Conservation (phyloP, 2,113 vertebrate genomes). For the Sturnus vulgaris region DNA sequence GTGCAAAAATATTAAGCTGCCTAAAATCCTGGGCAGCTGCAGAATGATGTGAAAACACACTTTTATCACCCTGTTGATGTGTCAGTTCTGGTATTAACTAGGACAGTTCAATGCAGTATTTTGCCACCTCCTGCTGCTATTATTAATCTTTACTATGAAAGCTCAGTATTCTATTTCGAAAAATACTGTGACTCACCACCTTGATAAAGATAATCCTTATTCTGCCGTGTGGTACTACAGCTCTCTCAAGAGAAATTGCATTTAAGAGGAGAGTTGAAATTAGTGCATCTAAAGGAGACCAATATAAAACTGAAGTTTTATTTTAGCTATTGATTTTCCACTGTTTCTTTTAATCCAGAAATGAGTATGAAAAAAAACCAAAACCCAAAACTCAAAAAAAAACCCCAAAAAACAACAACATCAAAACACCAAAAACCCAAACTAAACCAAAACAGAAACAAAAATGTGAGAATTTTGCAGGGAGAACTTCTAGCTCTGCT, state of each 20-base stretch:
- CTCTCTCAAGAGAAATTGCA: not conserved
- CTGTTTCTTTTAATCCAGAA: not conserved
- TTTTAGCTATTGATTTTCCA: not conserved
- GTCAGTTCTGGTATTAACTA: not conserved
- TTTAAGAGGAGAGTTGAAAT: not conserved
- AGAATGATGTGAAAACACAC: not conserved
- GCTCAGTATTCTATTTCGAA: not conserved
- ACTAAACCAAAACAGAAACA: not conserved
- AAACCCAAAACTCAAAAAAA: not conserved
- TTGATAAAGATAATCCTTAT: not conserved
- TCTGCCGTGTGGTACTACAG: not conserved
- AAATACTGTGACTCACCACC: not conserved
- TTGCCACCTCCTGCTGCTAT: not conserved
- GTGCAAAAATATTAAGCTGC: not conserved
- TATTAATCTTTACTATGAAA: not conserved
- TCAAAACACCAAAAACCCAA: not conserved
- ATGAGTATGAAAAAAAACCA: not conserved
- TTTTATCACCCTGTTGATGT: not conserved
- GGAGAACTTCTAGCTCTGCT: not conserved
- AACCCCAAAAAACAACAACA: not conserved
- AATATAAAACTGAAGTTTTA: not conserved
- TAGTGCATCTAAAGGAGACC: not conserved
- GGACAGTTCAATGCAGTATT: not conserved
- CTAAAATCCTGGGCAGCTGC: not conserved
- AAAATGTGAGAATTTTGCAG: not conserved